Conservation (phyloP, 30 jellyfish, hydroid and myxozoan genomes). For the Chrysaora quinquecirrha region DNA sequence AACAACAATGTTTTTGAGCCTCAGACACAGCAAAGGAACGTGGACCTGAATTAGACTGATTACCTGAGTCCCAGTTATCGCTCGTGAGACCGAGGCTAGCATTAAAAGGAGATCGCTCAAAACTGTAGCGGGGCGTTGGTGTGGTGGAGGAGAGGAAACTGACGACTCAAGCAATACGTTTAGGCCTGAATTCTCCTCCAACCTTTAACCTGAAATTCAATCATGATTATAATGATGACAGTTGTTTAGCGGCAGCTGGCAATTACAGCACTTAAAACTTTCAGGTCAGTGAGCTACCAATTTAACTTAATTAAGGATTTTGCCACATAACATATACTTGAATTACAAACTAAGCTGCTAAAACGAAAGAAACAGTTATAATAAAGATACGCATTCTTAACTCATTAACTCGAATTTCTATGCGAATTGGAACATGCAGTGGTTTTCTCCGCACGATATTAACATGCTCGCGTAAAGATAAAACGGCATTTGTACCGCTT, state of each 20-base stretch:
- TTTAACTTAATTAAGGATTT: neutral
- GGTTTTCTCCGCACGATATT: neutral
- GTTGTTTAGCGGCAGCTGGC: neutral
- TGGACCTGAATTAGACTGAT: no score
- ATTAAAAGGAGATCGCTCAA: no score
- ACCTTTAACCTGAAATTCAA: no score
- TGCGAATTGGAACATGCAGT: neutral
- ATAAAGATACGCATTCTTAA: neutral
- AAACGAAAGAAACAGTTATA: neutral
- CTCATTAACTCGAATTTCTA: neutral
- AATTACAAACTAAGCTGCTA: neutral
- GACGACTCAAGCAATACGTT: no score
- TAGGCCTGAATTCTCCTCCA: no score
- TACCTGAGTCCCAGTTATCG: no score
- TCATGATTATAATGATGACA: no score
- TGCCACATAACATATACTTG: neutral
- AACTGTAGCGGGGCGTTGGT: no score
- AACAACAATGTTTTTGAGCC: no score
- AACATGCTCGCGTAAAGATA: neutral
- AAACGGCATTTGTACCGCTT: neutral
- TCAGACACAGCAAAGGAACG: no score
- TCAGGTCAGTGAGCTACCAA: neutral
- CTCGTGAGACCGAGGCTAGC: no score
- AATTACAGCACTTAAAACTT: neutral
- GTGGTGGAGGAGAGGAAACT: no score